Evolutionary conservation across 2,113 vertebrate genomes (phyloP), one percentile per base, ranked within the genome.

Genomic region (Perca flavescens): DNA sequence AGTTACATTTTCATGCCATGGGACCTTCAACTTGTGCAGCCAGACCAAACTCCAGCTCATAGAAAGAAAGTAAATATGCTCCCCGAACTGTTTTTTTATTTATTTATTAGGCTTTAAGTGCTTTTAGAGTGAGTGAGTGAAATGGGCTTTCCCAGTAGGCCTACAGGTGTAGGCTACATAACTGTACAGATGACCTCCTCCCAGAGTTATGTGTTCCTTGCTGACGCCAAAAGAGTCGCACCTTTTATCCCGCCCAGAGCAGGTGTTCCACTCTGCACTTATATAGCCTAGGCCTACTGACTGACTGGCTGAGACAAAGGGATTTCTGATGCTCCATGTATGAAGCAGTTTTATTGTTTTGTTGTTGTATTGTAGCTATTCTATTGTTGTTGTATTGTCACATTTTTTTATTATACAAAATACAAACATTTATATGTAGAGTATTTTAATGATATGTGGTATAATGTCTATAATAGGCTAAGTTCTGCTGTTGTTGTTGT

Each of bases 201-300:
- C 19, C 36, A 40, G 40, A 8, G 21, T 85, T 66, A 80, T 80
- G 65, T 70, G 83, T 86, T 53, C 52, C 66, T 17, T 4, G 5
- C 34, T 13, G 61, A 54, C 40, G 57, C 53, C 70, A 62, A 62
- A 85, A 64, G 69, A 78, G 78, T 58, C 62, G 4, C 73, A 25
- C 64, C 58, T 75, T 54, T 85, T 82, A 89, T 89, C 86, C 79
- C n/a, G 0, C 47, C 31, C 50, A 65, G 31, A 43, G 25, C n/a
- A 75, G 81, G 53, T 50, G 82, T 70, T 72, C 64, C 63, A 28
- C 69, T 63, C 66, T 49, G 36, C 15, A 17, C 13, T 9, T 0
- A 21, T 2, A 56, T 43, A 43, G 10, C 40, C 40, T 43, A 11
- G 11, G 10, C 40, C 40, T 43, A 11, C 40, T 43, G 40, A 43